A percentile compares a stretch with the other conserved stretches of the same genome.
These are phyloP conservation scores for Carollia perspicillata DNA, from an alignment of 2,113 vertebrate genomes.

Conservation along the genomic window DNA sequence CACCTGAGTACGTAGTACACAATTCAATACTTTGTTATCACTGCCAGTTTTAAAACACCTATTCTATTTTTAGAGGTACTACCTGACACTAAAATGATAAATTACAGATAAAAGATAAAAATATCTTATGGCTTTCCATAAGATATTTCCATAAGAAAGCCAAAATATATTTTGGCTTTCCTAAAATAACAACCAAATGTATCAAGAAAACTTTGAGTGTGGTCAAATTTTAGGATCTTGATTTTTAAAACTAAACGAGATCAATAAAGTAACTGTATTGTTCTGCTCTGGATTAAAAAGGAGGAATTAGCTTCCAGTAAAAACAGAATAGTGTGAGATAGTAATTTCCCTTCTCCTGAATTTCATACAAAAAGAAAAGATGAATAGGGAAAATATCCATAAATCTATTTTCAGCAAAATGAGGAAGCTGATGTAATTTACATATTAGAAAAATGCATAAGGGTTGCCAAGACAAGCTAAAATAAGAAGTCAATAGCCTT, in stretches of 20 bases:
- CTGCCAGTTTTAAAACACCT: not conserved
- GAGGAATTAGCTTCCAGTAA: not conserved
- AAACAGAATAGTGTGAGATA: not conserved
- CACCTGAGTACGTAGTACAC: not conserved
- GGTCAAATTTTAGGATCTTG: not conserved
- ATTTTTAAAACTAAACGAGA: not conserved
- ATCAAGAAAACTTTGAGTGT: not conserved
- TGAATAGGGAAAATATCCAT: not conserved
- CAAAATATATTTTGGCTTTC: too few species aligned
- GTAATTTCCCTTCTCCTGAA: not conserved
- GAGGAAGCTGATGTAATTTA: not conserved
- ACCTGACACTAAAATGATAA: not conserved
- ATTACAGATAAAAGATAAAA: too few species aligned
- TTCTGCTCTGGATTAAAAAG: not conserved
- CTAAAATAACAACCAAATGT: not conserved
- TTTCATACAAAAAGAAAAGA: conserved; percentile 28
- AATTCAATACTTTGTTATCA: not conserved
- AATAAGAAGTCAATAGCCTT: not conserved
- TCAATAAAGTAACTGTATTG: not conserved
- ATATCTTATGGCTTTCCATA: too few species aligned
- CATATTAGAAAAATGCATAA: not conserved
- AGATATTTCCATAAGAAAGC: too few species aligned
- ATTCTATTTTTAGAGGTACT: not conserved
- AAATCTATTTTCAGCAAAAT: not conserved
- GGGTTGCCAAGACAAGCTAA: not conserved